Evolutionary conservation across 2,113 vertebrate genomes (phyloP).

Genomic region (Coregonus clupeaformis): DNA sequence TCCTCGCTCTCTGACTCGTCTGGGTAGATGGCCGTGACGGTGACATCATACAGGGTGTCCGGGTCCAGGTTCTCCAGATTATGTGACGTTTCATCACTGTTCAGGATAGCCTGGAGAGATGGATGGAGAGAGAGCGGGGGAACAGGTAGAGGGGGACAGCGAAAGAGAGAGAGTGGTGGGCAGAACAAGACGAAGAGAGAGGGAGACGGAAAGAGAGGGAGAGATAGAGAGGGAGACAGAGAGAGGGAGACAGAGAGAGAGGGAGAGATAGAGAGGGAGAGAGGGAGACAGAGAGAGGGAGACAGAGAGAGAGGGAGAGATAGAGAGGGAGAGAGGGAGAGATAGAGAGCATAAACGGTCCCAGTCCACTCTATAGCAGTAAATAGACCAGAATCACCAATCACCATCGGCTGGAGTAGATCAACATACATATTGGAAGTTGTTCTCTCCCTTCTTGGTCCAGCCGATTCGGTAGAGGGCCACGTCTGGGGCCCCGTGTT

Average conservation of each 20-base stretch:
- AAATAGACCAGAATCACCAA: not conserved
- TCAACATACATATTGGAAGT: constrained; percentile 61
- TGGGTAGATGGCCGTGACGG: constrained; percentile 93
- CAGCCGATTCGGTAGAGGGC: constrained; percentile 88
- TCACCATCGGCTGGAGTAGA: constrained; percentile 5
- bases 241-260: constrained; percentile 11
- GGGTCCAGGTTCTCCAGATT: constrained; percentile 83
- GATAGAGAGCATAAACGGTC: not conserved
- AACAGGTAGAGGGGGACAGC: not conserved
- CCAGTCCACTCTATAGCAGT: not conserved
- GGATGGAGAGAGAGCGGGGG: not conserved
- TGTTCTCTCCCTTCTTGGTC: constrained; percentile 71
- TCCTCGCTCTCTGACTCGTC: constrained; percentile 96
- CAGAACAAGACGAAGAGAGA: too few relatives aligned
- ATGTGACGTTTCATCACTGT: constrained; percentile 78
- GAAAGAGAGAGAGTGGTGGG: not conserved
- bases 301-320: constrained; percentile 15
- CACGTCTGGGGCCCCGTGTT: constrained; percentile 90
- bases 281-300: not conserved
- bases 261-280: constrained; percentile 16
- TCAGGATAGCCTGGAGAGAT: constrained; percentile 81
- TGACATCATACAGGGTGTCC: constrained; percentile 85
- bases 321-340: too few relatives aligned
- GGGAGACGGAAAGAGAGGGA: constrained; percentile 13
- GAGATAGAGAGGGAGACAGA: not conserved